Conservation (phyloP, 2,797 vertebrate species). For the Microhierax caerulescens region DNA sequence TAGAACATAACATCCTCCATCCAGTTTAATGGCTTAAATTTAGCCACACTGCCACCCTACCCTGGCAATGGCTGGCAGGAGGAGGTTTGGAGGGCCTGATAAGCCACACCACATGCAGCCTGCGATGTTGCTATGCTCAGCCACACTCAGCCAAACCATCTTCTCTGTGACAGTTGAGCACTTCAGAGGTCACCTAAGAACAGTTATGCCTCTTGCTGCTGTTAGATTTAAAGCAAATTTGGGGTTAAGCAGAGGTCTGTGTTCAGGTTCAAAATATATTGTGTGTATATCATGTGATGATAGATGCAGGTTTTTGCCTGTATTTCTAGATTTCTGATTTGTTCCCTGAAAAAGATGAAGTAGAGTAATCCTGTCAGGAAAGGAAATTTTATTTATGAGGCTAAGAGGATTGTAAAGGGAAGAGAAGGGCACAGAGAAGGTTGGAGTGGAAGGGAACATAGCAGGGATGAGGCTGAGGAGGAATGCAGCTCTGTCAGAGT, state of each 20-base stretch:
- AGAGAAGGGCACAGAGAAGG: neutral
- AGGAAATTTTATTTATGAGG: neutral
- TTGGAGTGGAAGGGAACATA: neutral
- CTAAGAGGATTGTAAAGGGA: neutral
- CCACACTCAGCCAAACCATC: neutral
- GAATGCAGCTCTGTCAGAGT: neutral
- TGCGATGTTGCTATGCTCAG: neutral
- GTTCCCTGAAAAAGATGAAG: neutral
- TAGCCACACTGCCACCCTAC: no score
- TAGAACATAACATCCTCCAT: neutral
- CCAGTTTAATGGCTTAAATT: neutral
- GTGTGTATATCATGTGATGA: neutral
- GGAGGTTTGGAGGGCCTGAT: neutral
- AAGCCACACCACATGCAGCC: neutral
- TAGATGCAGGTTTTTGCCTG: neutral
- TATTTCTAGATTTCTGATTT: neutral
- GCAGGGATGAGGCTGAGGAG: neutral
- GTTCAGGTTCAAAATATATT: neutral
- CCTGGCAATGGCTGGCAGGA: neutral
- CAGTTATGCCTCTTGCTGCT: neutral
- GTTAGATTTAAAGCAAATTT: neutral
- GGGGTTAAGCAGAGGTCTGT: neutral
- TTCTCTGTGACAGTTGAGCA: fast-evolving
- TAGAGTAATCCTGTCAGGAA: neutral
- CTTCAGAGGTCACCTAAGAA: neutral